phyloP scores from a whole-genome alignment of 2,113 vertebrate species.

The Solea senegalensis region DNA sequence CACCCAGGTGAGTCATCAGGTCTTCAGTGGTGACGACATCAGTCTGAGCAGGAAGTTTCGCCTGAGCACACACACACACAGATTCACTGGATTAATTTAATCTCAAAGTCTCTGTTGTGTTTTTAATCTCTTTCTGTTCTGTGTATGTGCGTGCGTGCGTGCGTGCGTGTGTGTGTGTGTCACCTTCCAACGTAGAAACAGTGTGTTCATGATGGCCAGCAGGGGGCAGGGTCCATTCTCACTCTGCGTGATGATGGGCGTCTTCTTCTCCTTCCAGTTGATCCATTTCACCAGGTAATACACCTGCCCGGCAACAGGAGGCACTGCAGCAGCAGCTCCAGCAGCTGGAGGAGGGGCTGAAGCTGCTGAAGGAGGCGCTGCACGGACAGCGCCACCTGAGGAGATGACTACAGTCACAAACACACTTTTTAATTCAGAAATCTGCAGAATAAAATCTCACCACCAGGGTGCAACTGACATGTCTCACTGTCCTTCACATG shows the following conservation, averaged over 20 bases:
- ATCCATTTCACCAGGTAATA: conserved; percentile 96
- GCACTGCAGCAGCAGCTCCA: neutral
- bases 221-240: conserved; percentile 94
- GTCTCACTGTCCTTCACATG: conserved; percentile 23
- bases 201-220: conserved; percentile 93
- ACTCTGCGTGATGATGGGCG: conserved; percentile 90
- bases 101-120: neutral
- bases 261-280: conserved; percentile 91
- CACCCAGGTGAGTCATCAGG: conserved; percentile 93
- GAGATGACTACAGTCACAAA: conserved; percentile 11
- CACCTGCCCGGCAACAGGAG: conserved; percentile 43
- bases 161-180: neutral
- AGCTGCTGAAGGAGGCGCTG: neutral
- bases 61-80: conserved; percentile 73
- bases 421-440: neutral
- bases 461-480: conserved; percentile 20
- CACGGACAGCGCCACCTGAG: conserved; percentile 41
- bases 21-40: conserved; percentile 91
- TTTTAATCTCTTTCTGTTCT: neutral
- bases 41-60: conserved; percentile 89
- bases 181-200: conserved; percentile 94
- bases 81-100: neutral
- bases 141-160: too few relatives aligned
- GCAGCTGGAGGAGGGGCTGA: neutral
- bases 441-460: neutral